Base-by-base conservation (phyloP, 2,797 vertebrate species). In the Caiman crocodilus region DNA sequence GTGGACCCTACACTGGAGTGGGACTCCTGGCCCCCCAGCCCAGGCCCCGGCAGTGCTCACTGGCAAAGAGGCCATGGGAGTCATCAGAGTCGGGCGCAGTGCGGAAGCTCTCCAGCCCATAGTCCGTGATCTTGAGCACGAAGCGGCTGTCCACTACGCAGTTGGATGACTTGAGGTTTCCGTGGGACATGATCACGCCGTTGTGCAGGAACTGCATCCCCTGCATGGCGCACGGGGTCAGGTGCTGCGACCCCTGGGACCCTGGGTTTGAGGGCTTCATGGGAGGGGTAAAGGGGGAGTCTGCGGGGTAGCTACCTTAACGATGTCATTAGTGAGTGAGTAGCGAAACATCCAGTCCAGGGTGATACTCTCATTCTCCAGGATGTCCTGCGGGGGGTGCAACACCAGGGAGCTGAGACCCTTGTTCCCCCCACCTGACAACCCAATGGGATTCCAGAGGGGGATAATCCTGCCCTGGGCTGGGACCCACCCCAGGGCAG, bases 301-400 rank as follows among this genome's bases (percentile, higher is more conserved):
- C 21, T 1, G 4, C 0, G 0, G 0, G 1, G 1, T 3, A 1
- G 0, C 84, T 82, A 99, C 99, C 98, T 99, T 99, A 16, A 99
- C 98, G 1, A 99, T 99, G 97, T 99, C 99, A 0, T 97, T 98
- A 95, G 99, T 98, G 94, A 99, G 98, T 1, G 99, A 99, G 81
- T 99, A 99, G 94, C 99, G 98, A 94, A 99, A 99, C 99, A 99
- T 99, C 99, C 99, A 99, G 96, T 99, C 99, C 97, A 99, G 96
- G 2, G 98, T 99, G 96, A 99, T 99, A 97, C 98, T 99, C 95
- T 99, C 99, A 0, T 99, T 99, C 96, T 99, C 99, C 97, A 99
- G 90, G 92, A 99, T 99, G 95, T 99, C 99, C 99, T 99, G 94
- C 57, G 77, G n/a, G 5, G 15, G 13, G 67, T 84, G 79, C 57